These are phyloP conservation scores for Oceanites oceanicus DNA, from an alignment of 2,113 vertebrate species.

Conservation along the genomic window DNA sequence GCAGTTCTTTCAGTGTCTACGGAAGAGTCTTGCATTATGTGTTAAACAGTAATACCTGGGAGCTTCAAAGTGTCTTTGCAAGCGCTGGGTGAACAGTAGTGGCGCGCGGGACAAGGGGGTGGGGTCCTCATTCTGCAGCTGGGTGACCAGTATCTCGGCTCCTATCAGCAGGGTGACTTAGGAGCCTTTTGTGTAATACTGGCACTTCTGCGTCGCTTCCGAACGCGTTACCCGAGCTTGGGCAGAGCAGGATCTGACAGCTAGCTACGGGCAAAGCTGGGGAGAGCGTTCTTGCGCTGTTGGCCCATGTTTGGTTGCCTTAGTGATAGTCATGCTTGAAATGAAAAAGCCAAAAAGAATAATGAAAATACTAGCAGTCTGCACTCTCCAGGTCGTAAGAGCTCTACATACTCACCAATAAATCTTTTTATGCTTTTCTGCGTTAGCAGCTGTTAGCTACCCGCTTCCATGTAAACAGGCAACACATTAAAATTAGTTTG, in stretches of 20 bases:
- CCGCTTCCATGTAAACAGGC: neutral
- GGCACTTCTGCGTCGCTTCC: neutral
- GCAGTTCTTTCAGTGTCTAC: neutral
- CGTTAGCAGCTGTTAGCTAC: neutral
- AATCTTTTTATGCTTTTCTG: neutral
- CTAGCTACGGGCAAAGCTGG: neutral
- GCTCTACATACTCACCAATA: rapidly evolving
- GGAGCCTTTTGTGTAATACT: neutral
- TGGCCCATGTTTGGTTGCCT: neutral
- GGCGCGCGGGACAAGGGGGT: neutral
- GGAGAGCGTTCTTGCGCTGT: neutral
- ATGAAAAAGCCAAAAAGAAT: neutral
- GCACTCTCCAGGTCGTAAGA: neutral
- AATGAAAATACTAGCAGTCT: neutral
- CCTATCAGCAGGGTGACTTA: too few species aligned
- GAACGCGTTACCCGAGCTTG: too few species aligned
- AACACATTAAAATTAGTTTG: neutral
- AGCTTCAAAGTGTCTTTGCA: neutral
- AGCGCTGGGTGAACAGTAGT: too few species aligned
- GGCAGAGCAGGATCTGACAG: neutral
- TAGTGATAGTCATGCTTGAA: neutral
- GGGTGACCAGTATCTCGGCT: neutral
- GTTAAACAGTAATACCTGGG: neutral
- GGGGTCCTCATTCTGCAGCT: neutral
- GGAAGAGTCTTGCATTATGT: neutral